Base-by-base conservation (phyloP, 2,888 invertebrate species). In the Carpatolechia fugitivella region DNA sequence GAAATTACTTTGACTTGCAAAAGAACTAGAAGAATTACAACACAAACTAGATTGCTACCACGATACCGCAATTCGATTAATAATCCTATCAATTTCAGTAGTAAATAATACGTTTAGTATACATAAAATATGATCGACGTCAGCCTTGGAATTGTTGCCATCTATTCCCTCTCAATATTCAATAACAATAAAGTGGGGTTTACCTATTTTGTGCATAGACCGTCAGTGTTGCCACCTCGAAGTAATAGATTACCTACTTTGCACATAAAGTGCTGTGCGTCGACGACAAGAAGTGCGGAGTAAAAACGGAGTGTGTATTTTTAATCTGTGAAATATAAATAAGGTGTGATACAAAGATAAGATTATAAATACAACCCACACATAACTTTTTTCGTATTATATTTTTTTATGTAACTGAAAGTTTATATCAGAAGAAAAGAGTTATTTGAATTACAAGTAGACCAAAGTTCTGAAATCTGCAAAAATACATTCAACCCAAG, bases 261-360 rank as follows among this genome's bases (percentile, higher is more conserved):
- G 53, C 53, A 54, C 53, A 36, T 54, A 47, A 47, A 54, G 53
- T 54, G 47, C 33, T 36, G 36, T 44, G 18, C 33, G 2, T 13
- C 24, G 47, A n/a, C 35, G 18, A 44, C 44, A 5, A 3, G 29
- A n/a, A 44, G 29, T n/a, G 14, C 11, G 10, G 13, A 16, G 31
- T n/a, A 18, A 18, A 18, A 48, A 41, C 18, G 40, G 40, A 41
- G 40, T 18, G 40, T 41, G 18, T 18, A 18, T 41, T 41, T 18
- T 6, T 1, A 8, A 8, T 16, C 14, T n/a, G n/a, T n/a, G n/a
- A n/a, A n/a, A n/a, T n/a, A n/a, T 1, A 13, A 2, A 35, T n/a
- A 6, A 35, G 13, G 35, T 13, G 35, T 35, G 13, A 3, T 6
- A 35, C n/a, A n/a, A n/a, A n/a, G n/a, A n/a, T n/a, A n/a, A n/a